A percentile compares a stretch with the other conserved stretches of the same genome.
Conservation (phyloP, 1,140 invertebrate genomes). For the Diploscapter pachys region DNA sequence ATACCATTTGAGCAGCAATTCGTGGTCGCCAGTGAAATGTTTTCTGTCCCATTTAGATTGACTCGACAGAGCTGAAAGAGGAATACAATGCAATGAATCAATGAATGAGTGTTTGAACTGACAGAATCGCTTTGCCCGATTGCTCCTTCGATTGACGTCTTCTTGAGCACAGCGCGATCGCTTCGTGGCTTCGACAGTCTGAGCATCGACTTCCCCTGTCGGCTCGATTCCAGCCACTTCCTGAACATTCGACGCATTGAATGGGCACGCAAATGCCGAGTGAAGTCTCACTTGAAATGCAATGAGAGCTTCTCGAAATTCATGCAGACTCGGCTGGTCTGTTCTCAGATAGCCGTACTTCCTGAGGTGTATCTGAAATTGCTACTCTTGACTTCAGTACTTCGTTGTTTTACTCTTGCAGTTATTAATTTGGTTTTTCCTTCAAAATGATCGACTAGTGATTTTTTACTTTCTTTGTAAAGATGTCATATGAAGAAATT, state of each 20-base stretch:
- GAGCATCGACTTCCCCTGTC: conserved; percentile 18
- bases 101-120: not conserved
- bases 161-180: conserved; percentile 17
- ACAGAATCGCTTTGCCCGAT: conserved; percentile 20
- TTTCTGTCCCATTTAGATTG: conserved; percentile 20
- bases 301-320: conserved; percentile 26
- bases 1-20: conserved; percentile 25
- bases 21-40: conserved; percentile 14
- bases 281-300: conserved; percentile 21
- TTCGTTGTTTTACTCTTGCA: no score
- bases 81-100: not conserved
- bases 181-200: conserved; percentile 9
- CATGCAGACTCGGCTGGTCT: conserved; percentile 5
- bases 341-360: conserved; percentile 28
- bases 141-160: conserved; percentile 1
- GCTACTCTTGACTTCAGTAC: not conserved
- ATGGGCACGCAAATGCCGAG: not conserved
- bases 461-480: no score
- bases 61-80: conserved; percentile 19
- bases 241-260: conserved; percentile 7
- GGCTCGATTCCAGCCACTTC: conserved; percentile 18
- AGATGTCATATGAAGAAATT: no score
- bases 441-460: no score
- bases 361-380: conserved; percentile 28
- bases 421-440: no score